Percentiles rank a stretch among this genome's conserved stretches.
Conservation (phyloP, 1,140 invertebrate genomes). For the Chelonus insularis region DNA sequence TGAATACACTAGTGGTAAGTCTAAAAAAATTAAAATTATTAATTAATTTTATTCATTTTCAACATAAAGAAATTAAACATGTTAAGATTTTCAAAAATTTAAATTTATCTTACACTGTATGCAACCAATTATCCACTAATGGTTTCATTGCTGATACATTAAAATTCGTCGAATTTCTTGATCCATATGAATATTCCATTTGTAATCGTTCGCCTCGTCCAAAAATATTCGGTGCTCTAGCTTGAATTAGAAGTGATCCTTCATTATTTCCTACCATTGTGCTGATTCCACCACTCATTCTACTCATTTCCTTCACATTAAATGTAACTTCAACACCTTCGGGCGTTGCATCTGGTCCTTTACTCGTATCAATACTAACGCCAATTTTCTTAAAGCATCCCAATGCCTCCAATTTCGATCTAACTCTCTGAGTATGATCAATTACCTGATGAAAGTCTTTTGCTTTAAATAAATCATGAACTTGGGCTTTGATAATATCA, state of each 20-base stretch:
- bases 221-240: constrained; percentile 76
- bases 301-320: constrained; percentile 73
- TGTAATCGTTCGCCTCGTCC: constrained; percentile 80
- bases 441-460: constrained; percentile 69
- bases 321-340: constrained; percentile 87
- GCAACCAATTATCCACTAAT: constrained; percentile 59
- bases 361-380: constrained; percentile 82
- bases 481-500: constrained; percentile 74
- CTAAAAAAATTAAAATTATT: constrained; percentile 63
- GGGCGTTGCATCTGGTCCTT: constrained; percentile 68
- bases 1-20: constrained; percentile 70
- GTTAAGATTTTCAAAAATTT: too few species aligned
- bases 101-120: constrained; percentile 46
- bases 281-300: constrained; percentile 77
- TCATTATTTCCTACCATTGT: constrained; percentile 86
- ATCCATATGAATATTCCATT: constrained; percentile 76
- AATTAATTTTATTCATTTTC: too few species aligned
- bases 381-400: constrained; percentile 83
- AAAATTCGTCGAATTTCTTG: constrained; percentile 72
- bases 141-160: constrained; percentile 77
- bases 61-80: too few species aligned
- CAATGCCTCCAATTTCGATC: constrained; percentile 71
- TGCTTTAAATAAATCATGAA: constrained; percentile 74
- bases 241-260: constrained; percentile 73
- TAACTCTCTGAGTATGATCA: constrained; percentile 65